Percentiles rank a stretch among this genome's conserved stretches.
These are phyloP conservation scores for Solea senegalensis DNA, from an alignment of 2,113 vertebrate species.

Conservation along the genomic window DNA sequence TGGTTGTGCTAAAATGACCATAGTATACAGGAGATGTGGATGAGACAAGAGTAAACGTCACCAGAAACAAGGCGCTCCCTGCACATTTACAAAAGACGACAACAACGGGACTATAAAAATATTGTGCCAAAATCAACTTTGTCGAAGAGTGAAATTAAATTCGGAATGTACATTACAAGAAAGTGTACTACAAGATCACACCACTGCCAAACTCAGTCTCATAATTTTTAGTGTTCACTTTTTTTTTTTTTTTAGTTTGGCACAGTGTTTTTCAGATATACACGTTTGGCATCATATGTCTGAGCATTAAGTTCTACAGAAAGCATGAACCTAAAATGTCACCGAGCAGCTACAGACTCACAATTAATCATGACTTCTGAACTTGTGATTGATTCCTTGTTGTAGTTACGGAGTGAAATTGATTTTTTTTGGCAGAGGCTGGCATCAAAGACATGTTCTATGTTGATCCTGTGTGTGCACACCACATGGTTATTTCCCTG, in stretches of 20 bases:
- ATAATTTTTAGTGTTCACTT: slow-evolving; percentile 13
- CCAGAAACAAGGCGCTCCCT: slow-evolving; percentile 65
- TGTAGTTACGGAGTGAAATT: slow-evolving; percentile 3
- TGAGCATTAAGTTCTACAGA: slow-evolving; percentile 56
- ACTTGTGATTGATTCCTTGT: slow-evolving; percentile 9
- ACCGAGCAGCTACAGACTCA: slow-evolving; percentile 36
- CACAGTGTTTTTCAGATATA: slow-evolving; percentile 53
- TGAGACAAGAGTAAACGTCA: slow-evolving; percentile 53
- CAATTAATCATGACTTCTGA: neutral
- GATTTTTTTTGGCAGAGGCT: slow-evolving; percentile 19
- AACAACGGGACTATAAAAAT: slow-evolving; percentile 36
- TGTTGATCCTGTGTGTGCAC: neutral
- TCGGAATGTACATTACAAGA: too few species aligned
- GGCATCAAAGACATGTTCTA: slow-evolving; percentile 8
- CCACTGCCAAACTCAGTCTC: neutral
- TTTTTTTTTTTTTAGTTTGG: slow-evolving; percentile 35
- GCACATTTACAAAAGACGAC: slow-evolving; percentile 42
- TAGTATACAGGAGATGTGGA: slow-evolving; percentile 55
- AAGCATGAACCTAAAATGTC: slow-evolving; percentile 48
- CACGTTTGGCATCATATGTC: slow-evolving; percentile 49
- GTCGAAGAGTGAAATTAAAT: slow-evolving; percentile 33
- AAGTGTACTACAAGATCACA: too few species aligned
- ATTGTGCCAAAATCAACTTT: slow-evolving; percentile 38
- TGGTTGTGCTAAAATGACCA: slow-evolving; percentile 57
- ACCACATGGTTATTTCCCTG: slow-evolving; percentile 11